Base-by-base conservation (phyloP, 1,140 invertebrate species). In the Pseudomyrmex cubaensis region DNA sequence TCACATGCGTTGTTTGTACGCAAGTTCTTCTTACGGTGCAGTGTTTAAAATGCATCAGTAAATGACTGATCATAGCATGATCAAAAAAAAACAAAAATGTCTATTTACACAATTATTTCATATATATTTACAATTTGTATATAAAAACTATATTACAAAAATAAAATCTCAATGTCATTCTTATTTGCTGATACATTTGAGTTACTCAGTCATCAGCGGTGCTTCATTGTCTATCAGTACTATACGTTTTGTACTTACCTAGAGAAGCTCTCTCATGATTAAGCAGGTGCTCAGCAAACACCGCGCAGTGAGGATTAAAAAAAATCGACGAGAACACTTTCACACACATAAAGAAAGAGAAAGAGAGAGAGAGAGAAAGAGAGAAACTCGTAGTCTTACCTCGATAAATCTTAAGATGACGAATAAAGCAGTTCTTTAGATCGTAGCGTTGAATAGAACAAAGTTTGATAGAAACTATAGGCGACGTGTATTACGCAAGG, bases 241-340 rank as follows among this genome's bases (percentile, higher is more conserved):
- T 17, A 1, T 57, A 56, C 1, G 12, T 17, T 25, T 67, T 48
- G 57, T 80, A 80, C 76, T 80, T 80, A 80, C 76, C 66, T 59
- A 59, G 8, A 20, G 20, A 77, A 67, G 12, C 12, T 4, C 35
- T 35, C 50, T 44, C 12, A 46, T 56, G 7, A 17, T 67, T 77
- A 69, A 69, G 20, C 9, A 59, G 64, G 66, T 72, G 66, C 54
- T 80, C 76, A 59, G 76, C 67, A 80, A 80, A 48, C 8, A 48
- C 8, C 9, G 54, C 76, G 17, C 15, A 56, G 44, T 80, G 64
- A 80, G 59, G 15, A 80, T 80, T 72, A 72, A 22, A 70, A 70
- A 35, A 70, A 78, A 59, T 78, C 13, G 10, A 80, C 1, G 22
- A 61, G 9, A 54, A 1, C 25, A 48, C 72, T 70, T 80, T 35